Base-by-base conservation (phyloP, 2,888 invertebrate species). In the Craniophora ligustri region DNA sequence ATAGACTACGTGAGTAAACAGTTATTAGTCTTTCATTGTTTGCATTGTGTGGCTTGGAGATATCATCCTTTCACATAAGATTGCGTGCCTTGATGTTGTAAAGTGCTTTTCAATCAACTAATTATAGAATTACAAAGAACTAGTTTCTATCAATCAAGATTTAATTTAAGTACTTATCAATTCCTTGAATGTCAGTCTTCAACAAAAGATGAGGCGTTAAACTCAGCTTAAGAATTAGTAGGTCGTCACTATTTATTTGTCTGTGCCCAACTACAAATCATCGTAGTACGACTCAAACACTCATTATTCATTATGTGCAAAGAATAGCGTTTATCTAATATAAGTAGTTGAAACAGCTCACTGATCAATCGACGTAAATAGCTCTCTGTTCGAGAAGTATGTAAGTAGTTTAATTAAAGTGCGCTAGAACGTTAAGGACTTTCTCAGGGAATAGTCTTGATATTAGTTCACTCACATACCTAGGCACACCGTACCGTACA, bases 391-490 rank as follows among this genome's bases (percentile, higher is more conserved):
- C 26, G 32, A 45, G 55, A 59, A 62, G 47, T 66, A 50, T 59
- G 45, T 58, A 45, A 55, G 45, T 41, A 54, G 46, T 65, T 62
- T 71, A 73, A 73, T 73, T 70, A 70, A 69, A 71, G 63, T 55
- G 53, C 26, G 48, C 49, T 54, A 40, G 42, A 58, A 60, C 61
- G 49, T 50, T 54, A 51, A 35, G 15, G 21, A 21, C 32, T 41
- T 62, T 57, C 13, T 3, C 38, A 39, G 45, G 31, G 38, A 62
- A 38, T 45, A 45, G 42, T 48, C 18, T 41, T 31, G 19, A 40
- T 26, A 49, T 28, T 32, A 42, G 14, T 42, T 40, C 19, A 42
- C 15, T 38, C 21, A 10, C 10, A 34, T 58, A 51, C 16, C 23
- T 21, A 57, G n/a, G 15, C 31, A 32, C n/a, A 3, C 15, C 16